phyloP scores from a whole-genome alignment of 2,797 vertebrate genomes.

The Agapornis canus region DNA sequence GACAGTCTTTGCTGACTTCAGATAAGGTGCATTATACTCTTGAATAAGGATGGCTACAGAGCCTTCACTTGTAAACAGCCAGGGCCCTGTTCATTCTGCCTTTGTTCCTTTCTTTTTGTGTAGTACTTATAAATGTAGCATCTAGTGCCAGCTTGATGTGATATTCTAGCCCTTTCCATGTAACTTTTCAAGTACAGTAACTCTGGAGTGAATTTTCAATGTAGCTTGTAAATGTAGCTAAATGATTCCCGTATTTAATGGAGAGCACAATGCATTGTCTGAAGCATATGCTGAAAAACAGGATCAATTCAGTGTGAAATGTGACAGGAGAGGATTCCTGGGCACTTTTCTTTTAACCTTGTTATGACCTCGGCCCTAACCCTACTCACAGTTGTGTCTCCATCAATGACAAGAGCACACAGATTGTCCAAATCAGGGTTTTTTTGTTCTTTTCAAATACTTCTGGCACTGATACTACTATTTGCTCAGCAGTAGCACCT shows the following conservation, averaged over 20 bases:
- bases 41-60: background rate
- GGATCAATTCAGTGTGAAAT: constrained; percentile 42
- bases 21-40: background rate
- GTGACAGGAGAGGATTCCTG: constrained; percentile 55
- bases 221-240: constrained; percentile 41
- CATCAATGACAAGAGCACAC: constrained; percentile 33
- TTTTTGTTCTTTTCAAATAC: constrained; percentile 67
- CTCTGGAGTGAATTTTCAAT: constrained; percentile 22
- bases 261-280: constrained; percentile 26
- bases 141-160: background rate
- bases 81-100: background rate
- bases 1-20: background rate
- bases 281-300: constrained; percentile 22
- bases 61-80: background rate
- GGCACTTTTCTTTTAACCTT: constrained; percentile 67
- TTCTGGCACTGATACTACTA: constrained; percentile 48
- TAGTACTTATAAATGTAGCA: background rate
- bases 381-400: constrained; percentile 32
- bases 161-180: background rate
- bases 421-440: constrained; percentile 61
- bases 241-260: constrained; percentile 19
- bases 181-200: background rate
- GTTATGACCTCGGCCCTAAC: constrained; percentile 23
- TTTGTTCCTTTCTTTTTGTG: background rate
- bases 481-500: constrained; percentile 68